Evolutionary conservation across 1,140 invertebrate genomes (phyloP).

Genomic region (Platorchestia sp.): DNA sequence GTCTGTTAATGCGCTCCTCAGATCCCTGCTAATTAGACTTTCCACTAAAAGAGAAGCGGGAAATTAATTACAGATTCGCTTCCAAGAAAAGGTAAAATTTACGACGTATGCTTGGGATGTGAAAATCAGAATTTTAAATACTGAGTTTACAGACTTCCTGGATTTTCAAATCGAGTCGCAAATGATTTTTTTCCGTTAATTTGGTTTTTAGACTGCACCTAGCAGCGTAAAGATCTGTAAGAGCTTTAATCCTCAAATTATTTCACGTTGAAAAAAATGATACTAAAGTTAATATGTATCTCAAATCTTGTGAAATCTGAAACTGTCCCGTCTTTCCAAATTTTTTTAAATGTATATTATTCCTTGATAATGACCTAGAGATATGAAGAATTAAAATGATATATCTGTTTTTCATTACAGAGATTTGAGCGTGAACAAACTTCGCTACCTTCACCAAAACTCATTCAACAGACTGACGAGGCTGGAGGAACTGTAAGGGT

Average conservation of each 20-base stretch:
- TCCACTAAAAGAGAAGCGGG: background rate
- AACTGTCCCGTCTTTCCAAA: no score
- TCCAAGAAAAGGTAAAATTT: background rate
- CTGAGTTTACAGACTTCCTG: background rate
- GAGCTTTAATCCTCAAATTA: background rate
- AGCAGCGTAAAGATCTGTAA: background rate
- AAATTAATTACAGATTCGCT: background rate
- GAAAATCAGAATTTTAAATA: background rate
- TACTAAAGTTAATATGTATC: no score
- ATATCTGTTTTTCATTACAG: slow-evolving; percentile 73
- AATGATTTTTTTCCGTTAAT: background rate
- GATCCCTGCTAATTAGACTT: background rate
- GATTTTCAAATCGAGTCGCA: background rate
- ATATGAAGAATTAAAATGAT: background rate
- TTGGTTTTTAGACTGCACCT: background rate
- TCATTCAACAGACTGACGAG: slow-evolving; percentile 79
- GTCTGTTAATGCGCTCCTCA: background rate
- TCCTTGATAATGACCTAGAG: background rate
- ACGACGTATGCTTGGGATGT: background rate
- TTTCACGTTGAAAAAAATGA: background rate
- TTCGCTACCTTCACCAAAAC: slow-evolving; percentile 81
- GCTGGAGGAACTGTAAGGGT: slow-evolving; percentile 77
- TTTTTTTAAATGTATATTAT: background rate
- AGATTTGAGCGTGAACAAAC: slow-evolving; percentile 81
- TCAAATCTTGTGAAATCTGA: no score